These are phyloP conservation scores for Nicator chloris DNA, from an alignment of 2,113 vertebrate species.

Conservation along the genomic window DNA sequence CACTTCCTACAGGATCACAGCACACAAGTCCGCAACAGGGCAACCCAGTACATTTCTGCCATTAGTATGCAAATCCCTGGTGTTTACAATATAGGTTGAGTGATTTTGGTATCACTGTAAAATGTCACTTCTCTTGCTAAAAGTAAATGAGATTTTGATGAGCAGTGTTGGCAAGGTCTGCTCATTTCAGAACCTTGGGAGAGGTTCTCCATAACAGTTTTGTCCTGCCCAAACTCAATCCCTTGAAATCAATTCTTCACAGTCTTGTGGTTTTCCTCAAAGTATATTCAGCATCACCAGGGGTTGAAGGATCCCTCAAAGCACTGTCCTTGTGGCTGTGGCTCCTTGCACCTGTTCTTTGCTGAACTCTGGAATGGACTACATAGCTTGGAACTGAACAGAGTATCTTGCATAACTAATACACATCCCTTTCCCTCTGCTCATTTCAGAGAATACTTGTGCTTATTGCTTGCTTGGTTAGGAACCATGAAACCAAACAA, in stretches of 20 bases:
- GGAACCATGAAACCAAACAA: conserved; percentile 28
- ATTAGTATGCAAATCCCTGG: not conserved
- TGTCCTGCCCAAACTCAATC: not conserved
- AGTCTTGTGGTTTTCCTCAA: not conserved
- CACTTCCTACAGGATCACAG: not conserved
- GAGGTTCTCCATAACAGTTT: not conserved
- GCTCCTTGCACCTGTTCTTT: not conserved
- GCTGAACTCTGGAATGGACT: not conserved
- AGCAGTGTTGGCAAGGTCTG: not conserved
- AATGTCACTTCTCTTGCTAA: not conserved
- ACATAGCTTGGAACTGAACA: not conserved
- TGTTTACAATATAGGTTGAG: not conserved
- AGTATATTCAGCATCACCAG: rapidly evolving
- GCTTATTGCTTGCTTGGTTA: not conserved
- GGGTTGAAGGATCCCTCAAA: not conserved
- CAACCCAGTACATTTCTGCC: not conserved
- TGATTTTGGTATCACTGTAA: not conserved
- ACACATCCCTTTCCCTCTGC: not conserved
- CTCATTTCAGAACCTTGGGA: not conserved
- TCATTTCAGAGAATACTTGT: conserved; percentile 8
- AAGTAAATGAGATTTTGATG: not conserved
- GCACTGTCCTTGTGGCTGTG: not conserved
- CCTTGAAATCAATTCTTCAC: not conserved
- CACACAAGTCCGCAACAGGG: not conserved
- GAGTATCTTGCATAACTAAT: not conserved